Percentiles rank a stretch among this genome's conserved stretches.
phyloP scores from a whole-genome alignment of 1,140 invertebrate species.

The Meloidogyne exigua region DNA sequence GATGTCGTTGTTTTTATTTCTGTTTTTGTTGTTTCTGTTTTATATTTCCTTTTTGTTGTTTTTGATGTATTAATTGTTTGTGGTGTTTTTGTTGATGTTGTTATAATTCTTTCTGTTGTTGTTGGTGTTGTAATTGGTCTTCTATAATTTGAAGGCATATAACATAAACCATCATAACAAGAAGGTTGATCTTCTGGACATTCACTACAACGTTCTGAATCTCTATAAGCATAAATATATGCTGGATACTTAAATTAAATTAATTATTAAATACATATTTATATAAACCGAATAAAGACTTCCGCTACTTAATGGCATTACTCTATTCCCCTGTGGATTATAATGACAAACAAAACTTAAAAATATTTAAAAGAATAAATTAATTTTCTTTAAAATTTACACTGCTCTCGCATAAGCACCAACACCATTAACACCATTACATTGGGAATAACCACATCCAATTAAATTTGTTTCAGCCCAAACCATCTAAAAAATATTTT shows the following conservation, averaged over 20 bases:
- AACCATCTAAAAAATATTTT: constrained; percentile 57
- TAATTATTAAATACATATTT: constrained; percentile 7
- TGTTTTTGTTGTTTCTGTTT: neutral
- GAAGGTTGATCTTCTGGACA: constrained; percentile 61
- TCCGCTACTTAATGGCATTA: constrained; percentile 27
- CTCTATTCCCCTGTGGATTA: constrained; percentile 63
- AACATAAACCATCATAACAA: constrained; percentile 61
- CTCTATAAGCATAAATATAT: constrained; percentile 56
- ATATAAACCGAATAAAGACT: constrained; percentile 19
- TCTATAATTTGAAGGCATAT: constrained; percentile 53
- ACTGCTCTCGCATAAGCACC: constrained; percentile 26
- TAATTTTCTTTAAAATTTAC: constrained; percentile 5
- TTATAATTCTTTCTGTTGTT: neutral
- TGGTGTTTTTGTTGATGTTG: neutral
- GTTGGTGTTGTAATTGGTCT: neutral
- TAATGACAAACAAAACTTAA: constrained; percentile 60
- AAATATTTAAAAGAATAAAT: constrained; percentile 2
- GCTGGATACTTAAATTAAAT: constrained; percentile 58
- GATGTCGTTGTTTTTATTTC: neutral
- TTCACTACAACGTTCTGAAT: constrained; percentile 50
- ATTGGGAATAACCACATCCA: constrained; percentile 60
- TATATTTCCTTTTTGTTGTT: constrained; percentile 3
- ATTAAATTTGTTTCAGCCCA: constrained; percentile 61
- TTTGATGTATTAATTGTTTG: neutral
- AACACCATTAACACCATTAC: constrained; percentile 56